Conservation (phyloP, 2,113 vertebrate genomes). For the Actinemys pallida region DNA sequence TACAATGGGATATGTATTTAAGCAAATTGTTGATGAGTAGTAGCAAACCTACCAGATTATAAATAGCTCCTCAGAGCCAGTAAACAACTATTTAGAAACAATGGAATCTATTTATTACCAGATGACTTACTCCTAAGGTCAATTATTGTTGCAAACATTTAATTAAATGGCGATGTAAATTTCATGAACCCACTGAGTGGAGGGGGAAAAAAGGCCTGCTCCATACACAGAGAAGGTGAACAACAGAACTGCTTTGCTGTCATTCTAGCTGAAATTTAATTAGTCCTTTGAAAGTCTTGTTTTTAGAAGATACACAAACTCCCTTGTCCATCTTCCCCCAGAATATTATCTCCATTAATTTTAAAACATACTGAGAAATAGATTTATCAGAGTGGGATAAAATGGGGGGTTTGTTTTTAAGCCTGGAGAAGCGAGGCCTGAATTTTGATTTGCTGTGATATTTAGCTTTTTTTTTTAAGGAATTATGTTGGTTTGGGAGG, state of each 20-base stretch:
- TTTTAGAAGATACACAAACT: neutral
- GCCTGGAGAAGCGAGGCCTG: neutral
- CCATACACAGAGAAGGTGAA: conserved; percentile 41
- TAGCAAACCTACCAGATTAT: conserved; percentile 30
- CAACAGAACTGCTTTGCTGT: conserved; percentile 9
- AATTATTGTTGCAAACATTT: conserved; percentile 57
- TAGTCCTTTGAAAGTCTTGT: conserved; percentile 27
- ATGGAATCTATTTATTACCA: conserved; percentile 55
- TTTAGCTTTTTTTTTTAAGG: conserved; percentile 14
- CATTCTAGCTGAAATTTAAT: conserved; percentile 49
- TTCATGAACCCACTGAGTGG: conserved; percentile 53
- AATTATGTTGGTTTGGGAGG: conserved; percentile 31
- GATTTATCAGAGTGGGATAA: conserved; percentile 12
- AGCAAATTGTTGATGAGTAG: conserved; percentile 58
- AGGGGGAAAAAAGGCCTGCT: conserved; percentile 28
- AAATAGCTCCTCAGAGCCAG: conserved; percentile 37
- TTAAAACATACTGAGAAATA: neutral
- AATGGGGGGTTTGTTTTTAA: neutral
- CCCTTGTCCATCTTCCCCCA: neutral
- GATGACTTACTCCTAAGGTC: conserved; percentile 58
- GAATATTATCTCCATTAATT: conserved; percentile 28
- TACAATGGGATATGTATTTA: conserved; percentile 42
- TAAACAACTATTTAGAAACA: conserved; percentile 49
- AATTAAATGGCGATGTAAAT: conserved; percentile 58
- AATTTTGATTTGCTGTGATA: conserved; percentile 15